These are phyloP conservation scores for Aspidiotus destructor DNA, from an alignment of 2,888 invertebrate species.

Conservation along the genomic window DNA sequence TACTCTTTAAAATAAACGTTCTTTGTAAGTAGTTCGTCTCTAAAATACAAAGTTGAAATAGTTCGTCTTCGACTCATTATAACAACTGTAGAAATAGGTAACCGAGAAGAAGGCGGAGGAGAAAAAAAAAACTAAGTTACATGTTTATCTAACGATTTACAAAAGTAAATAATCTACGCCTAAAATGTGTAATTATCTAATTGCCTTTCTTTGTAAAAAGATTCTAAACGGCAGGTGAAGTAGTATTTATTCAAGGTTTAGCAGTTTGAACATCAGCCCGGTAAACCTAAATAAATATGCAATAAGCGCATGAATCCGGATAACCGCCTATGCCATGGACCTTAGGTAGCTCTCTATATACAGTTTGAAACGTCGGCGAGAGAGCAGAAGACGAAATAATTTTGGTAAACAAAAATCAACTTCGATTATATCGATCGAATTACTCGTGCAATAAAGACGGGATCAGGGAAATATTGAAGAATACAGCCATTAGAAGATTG, in stretches of 20 bases:
- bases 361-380: neutral
- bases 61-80: conserved; percentile 17
- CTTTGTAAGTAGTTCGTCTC: conserved; percentile 19
- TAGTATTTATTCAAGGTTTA: conserved; percentile 28
- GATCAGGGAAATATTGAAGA: no score
- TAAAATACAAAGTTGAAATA: conserved; percentile 1
- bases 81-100: neutral
- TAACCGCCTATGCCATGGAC: neutral
- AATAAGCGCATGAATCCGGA: conserved; percentile 1
- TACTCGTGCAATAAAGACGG: neutral
- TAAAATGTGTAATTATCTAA: conserved; percentile 32
- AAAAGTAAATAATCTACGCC: conserved; percentile 26
- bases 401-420: neutral
- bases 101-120: neutral
- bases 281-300: conserved; percentile 30
- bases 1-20: conserved; percentile 9
- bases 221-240: conserved; percentile 31
- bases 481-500: no score
- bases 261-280: conserved; percentile 26
- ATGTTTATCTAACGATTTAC: conserved; percentile 23
- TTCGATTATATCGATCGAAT: neutral
- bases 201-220: conserved; percentile 32
- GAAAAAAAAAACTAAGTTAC: conserved; percentile 11
- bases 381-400: neutral
- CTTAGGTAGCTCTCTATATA: neutral